Base-by-base conservation (phyloP, 2,113 vertebrate genomes). In the Phylloscopus trochilus region DNA sequence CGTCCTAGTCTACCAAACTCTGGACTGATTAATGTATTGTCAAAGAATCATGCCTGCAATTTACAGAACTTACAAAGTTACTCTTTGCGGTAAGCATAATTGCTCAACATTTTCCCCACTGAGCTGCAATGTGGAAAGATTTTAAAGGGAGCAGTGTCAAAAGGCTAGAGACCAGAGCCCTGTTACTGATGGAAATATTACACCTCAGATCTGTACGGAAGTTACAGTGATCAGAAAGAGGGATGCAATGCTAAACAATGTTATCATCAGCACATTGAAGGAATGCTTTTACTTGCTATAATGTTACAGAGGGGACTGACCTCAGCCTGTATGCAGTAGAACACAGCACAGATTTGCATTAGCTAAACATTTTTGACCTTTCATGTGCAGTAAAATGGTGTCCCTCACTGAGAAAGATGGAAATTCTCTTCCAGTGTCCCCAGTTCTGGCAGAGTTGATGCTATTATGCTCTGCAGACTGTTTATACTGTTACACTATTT, bases 291-390 rank as follows among this genome's bases (percentile, higher is more conserved):
- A 55, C 82, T 93, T 97, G 86, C 95, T 94, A 6, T 68, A 80
- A 69, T 47, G 59, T 84, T 92, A 87, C 60, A 66, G 47, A 90
- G 43, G 30, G 60, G 70, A 12, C n/a, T 73, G 86, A 90, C 74
- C 82, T 92, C 81, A 83, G 89, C 77, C 92, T 89, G 43, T 69
- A 78, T 59, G 60, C 83, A 89, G 81, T 64, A 90, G 63, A 92
- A 58, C 8, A 13, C 86, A 90, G 89, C 64, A 93, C 84, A 95
- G 73, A 86, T 67, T 94, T 94, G 85, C 74, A 89, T 96, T 95
- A 96, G 83, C 67, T 95, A 97, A 97, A 96, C 89, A 94, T 96
- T 97, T 97, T 92, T 96, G 92, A 95, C 95, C 89, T 97, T 92
- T 33, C 47, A 69, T 94, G 87, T 96, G 80, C 83, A 93, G 72